A percentile compares a stretch with the other conserved stretches of the same genome.
Evolutionary conservation across 2,797 vertebrate genomes (phyloP).

Genomic region (Chiloscyllium punctatum): DNA sequence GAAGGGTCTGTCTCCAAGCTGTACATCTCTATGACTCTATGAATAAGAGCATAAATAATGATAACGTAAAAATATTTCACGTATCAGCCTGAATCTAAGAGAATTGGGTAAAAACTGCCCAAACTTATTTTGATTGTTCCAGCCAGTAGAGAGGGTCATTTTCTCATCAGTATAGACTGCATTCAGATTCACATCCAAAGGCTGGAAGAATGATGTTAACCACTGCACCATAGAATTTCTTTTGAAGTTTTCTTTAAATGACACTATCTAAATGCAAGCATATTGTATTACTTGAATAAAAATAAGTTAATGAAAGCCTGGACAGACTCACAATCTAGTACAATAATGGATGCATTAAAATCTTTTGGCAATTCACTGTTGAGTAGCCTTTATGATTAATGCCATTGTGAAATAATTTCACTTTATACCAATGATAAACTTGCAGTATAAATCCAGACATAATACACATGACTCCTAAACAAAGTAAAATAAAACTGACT

Average conservation of each 20-base stretch:
- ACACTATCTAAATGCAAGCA: neutral
- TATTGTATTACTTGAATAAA: neutral
- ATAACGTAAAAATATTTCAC: neutral
- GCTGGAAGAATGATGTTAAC: neutral
- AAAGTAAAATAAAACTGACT: neutral
- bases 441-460: neutral
- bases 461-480: neutral
- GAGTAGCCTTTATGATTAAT: neutral
- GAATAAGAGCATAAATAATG: neutral
- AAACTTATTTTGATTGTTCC: neutral
- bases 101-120: neutral
- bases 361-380: neutral
- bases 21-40: no score
- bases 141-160: neutral
- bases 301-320: neutral
- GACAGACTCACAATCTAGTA: neutral
- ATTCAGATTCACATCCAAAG: neutral
- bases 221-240: neutral
- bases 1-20: no score
- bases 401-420: conserved; percentile 7
- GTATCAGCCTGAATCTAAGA: neutral
- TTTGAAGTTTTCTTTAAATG: neutral
- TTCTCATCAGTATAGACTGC: neutral
- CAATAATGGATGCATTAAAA: neutral
- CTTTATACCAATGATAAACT: neutral